Conservation (phyloP, 2,113 vertebrate genomes). For the Syrrhaptes paradoxus region DNA sequence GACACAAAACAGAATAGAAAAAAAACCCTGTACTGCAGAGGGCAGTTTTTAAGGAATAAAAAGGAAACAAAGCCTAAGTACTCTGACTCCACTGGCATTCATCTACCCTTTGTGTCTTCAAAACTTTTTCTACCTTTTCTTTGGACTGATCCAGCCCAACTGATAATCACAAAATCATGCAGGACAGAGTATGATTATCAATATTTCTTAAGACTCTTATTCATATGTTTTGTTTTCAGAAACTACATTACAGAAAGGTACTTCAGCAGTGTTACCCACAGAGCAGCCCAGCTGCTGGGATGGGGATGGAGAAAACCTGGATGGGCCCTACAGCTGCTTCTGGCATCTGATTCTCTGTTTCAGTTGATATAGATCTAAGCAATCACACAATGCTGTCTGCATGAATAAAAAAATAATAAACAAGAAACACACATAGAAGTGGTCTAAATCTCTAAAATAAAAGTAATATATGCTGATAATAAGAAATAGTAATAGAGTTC, state of each 20-base stretch:
- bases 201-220: neutral
- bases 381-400: neutral
- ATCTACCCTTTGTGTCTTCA: neutral
- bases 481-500: neutral
- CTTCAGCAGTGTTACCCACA: accelerated
- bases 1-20: neutral
- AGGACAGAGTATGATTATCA: neutral
- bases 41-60: neutral
- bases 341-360: neutral
- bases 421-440: neutral
- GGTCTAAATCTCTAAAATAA: neutral
- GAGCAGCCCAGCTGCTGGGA: neutral
- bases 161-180: neutral
- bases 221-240: neutral
- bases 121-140: neutral
- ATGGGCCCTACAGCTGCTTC: neutral
- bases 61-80: neutral
- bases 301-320: neutral
- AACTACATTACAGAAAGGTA: neutral
- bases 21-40: neutral
- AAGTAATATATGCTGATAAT: neutral
- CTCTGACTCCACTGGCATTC: too few species aligned
- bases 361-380: neutral
- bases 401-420: neutral
- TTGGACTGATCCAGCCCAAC: neutral